Conservation (phyloP, 2,797 vertebrate genomes). For the Lithobates sylvaticus region DNA sequence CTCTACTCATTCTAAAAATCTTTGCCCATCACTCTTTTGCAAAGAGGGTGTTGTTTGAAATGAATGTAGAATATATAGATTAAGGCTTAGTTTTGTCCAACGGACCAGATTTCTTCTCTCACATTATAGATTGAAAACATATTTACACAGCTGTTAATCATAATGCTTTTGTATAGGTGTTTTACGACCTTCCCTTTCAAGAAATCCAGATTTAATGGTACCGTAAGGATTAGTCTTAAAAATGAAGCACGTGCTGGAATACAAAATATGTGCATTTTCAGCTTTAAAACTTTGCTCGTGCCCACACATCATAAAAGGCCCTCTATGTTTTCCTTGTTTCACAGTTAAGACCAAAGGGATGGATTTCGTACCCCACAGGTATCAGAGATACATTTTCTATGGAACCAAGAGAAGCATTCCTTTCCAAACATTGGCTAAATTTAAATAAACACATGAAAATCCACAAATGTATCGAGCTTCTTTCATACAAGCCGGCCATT, state of each 20-base stretch:
- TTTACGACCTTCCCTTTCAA: not conserved
- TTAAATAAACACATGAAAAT: slow-evolving; percentile 35
- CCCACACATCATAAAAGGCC: slow-evolving; percentile 14
- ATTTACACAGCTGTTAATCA: not conserved
- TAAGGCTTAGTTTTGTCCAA: not conserved
- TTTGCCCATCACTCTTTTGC: too few relatives aligned
- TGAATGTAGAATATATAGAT: not conserved
- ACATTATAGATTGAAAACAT: not conserved
- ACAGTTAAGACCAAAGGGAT: not conserved
- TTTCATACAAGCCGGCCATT: slow-evolving; percentile 30
- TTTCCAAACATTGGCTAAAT: slow-evolving; percentile 17
- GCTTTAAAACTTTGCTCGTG: not conserved
- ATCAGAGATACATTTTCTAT: slow-evolving; percentile 25
- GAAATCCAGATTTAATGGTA: not conserved
- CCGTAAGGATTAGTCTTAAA: not conserved
- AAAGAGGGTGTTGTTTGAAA: not conserved
- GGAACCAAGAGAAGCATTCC: slow-evolving; percentile 4
- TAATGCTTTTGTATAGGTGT: not conserved
- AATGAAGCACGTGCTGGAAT: not conserved
- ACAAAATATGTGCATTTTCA: slow-evolving; percentile 15
- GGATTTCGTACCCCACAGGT: not conserved
- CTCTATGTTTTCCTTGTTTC: not conserved
- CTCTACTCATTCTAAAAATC: too few relatives aligned
- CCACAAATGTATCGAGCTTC: not conserved
- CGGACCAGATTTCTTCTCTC: not conserved